Evolutionary conservation across 1,140 invertebrate genomes (phyloP), one percentile per base, ranked within the genome.

Genomic region (Nephila pilipes): DNA sequence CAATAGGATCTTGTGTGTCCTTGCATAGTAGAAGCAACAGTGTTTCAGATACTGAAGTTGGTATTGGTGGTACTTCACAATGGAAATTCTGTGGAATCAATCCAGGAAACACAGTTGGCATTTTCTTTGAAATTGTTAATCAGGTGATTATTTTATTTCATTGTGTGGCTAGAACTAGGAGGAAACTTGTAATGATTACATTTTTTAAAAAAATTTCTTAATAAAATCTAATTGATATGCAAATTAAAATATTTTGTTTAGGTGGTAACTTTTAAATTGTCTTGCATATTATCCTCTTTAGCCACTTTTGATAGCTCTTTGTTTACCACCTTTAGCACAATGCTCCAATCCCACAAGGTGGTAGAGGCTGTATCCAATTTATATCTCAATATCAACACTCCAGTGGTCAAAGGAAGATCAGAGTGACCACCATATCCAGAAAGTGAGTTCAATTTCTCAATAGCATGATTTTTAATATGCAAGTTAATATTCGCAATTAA

Each of bases 321-420:
- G 29, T 2, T 38, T 88, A 46, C 32, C 18, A 22, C 16, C 95
- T 95, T 22, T 94, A 99, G 96, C 98, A 99, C 95, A 97, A 98
- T 46, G 98, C 98, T 14, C 98, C 98, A 0, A 98, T 99, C 94
- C 99, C 99, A 0, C 98, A 99, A 96, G 99, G 99, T 79, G 98
- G 99, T 0, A 96, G 98, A 85, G 99, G 99, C 0, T 99, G 98
- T 95, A 97, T 99, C 92, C 99, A 99, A 95, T 99, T 99, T 95
- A 99, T 99, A 75, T 99, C 99, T 6, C 98, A 99, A 95, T 99
- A 99, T 96, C 99, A 99, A 95, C 99, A 99, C 96, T 97, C 98
- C n/a, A 98, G 97, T 96, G 99, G 99, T 4, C 98, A 99, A 95
- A 97, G 98, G 87, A 97, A 99, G 94, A 98, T 99, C 91, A 96